Base-by-base conservation (phyloP, 2,797 vertebrate genomes). In the Pogonophryne albipinna region DNA sequence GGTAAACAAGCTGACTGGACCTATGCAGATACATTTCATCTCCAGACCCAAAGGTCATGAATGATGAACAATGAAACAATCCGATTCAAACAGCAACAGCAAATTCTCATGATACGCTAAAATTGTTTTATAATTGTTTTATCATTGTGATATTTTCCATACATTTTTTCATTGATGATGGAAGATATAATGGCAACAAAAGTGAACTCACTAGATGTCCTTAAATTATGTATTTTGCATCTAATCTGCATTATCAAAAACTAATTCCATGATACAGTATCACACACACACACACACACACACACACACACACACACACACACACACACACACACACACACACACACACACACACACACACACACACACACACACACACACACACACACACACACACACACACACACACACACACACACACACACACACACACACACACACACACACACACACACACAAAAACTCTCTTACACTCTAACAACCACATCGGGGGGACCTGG, bases 381-480 rank as follows among this genome's bases (percentile, higher is more conserved):
- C 44, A 44, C 16, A 56, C 46, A 70, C 19, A 51, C 31, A 51
- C 34, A 34, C 7, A 38, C 34, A 38, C 34, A 38, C 34, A 34
- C 6, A 34, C 31, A 34, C 31, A 34, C 6, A 34, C 31, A 34
- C 31, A 34, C 1, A 34, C 34, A 58, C 38, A 20, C 38, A 19
- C 12, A 27, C 58, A 15, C 19, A 23, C 14, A 45, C n/a, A 20
- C 49, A 51, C 10, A 38, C 4, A 55, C 34, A 41, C 44, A 44
- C 16, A 56, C 42, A 70, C 19, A 51, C 31, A 51, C 34, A 38
- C 34, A 38, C 34, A 38, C 34, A 38, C 34, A 38, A 0, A 8
- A 38, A 38, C 34, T 76, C 11, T 50, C n/a, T 73, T 15, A 31
- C 19, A 20, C 46, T 61, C 58, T 68, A 67, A 52, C 44, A 76